These are phyloP conservation scores for Drymonia ruficornis DNA, from an alignment of 2,888 invertebrate species.

Conservation along the genomic window DNA sequence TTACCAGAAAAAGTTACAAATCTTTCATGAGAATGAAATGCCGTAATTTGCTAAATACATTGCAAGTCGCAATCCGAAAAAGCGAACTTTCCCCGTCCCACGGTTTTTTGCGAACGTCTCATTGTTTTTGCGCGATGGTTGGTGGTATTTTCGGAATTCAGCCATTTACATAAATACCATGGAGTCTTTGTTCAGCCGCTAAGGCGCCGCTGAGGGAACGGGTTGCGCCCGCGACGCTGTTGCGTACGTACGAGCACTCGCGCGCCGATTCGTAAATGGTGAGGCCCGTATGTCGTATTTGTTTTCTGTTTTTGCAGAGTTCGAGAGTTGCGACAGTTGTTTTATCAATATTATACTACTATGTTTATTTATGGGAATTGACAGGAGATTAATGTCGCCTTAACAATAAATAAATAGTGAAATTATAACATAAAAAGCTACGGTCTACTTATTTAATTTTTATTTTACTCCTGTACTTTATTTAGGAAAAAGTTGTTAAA, in stretches of 20 bases:
- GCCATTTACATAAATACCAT: slow-evolving; percentile 81
- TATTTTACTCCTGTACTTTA: too few species aligned
- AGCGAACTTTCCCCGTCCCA: slow-evolving; percentile 71
- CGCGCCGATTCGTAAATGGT: slow-evolving; percentile 49
- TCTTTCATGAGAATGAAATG: neutral
- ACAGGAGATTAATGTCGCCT: neutral
- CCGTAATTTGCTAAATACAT: slow-evolving; percentile 19
- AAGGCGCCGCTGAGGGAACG: slow-evolving; percentile 71
- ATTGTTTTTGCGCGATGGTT: slow-evolving; percentile 71
- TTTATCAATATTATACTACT: slow-evolving; percentile 39
- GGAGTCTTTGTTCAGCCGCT: slow-evolving; percentile 76
- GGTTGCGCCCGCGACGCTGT: slow-evolving; percentile 36
- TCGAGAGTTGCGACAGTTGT: slow-evolving; percentile 52
- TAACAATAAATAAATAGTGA: neutral
- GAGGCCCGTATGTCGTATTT: slow-evolving; percentile 44
- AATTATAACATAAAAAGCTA: too few species aligned
- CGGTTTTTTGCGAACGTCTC: slow-evolving; percentile 62
- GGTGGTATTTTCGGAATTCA: slow-evolving; percentile 78
- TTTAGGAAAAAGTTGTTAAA: too few species aligned
- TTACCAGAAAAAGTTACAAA: neutral
- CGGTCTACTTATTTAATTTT: too few species aligned
- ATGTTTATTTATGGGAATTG: slow-evolving; percentile 24
- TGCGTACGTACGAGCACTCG: slow-evolving; percentile 33
- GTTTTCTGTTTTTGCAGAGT: slow-evolving; percentile 54
- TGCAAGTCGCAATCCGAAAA: slow-evolving; percentile 63